phyloP scores from a whole-genome alignment of 1,140 invertebrate species.

The Euwallacea similis region DNA sequence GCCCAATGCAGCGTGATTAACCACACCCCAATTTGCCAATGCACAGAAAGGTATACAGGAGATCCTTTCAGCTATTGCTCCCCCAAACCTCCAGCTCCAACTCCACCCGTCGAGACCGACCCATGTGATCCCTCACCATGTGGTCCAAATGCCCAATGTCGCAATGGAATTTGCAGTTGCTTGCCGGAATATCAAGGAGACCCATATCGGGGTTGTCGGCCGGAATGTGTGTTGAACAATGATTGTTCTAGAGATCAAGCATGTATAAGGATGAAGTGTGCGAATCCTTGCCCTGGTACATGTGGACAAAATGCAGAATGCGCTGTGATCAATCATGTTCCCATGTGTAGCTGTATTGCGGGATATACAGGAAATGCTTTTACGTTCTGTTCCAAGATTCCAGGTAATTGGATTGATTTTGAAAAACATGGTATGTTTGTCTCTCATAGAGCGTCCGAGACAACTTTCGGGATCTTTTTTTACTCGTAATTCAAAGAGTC shows the following conservation, averaged over 20 bases:
- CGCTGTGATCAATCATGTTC: constrained; percentile 65
- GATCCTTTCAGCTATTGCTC: constrained; percentile 73
- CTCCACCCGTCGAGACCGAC: constrained; percentile 53
- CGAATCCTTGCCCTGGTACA: constrained; percentile 63
- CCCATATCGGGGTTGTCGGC: constrained; percentile 63
- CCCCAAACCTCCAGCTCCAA: constrained; percentile 52
- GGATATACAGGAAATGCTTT: constrained; percentile 75
- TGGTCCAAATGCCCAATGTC: constrained; percentile 69
- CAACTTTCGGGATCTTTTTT: too few relatives aligned
- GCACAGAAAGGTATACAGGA: constrained; percentile 67
- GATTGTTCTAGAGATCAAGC: constrained; percentile 63
- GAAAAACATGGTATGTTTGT: too few relatives aligned
- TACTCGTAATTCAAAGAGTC: too few relatives aligned
- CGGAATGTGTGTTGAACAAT: constrained; percentile 63
- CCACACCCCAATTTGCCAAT: constrained; percentile 70
- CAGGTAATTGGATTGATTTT: constrained; percentile 53
- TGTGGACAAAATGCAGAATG: constrained; percentile 73
- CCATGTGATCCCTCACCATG: constrained; percentile 74
- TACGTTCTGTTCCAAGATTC: constrained; percentile 60
- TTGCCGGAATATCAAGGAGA: constrained; percentile 62
- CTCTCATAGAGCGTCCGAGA: too few relatives aligned
- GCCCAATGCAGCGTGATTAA: constrained; percentile 70
- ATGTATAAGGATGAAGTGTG: constrained; percentile 64
- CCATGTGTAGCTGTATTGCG: constrained; percentile 66
- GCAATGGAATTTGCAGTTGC: constrained; percentile 66